phyloP scores from a whole-genome alignment of 2,797 vertebrate genomes.

The Bradypodion pumilum region DNA sequence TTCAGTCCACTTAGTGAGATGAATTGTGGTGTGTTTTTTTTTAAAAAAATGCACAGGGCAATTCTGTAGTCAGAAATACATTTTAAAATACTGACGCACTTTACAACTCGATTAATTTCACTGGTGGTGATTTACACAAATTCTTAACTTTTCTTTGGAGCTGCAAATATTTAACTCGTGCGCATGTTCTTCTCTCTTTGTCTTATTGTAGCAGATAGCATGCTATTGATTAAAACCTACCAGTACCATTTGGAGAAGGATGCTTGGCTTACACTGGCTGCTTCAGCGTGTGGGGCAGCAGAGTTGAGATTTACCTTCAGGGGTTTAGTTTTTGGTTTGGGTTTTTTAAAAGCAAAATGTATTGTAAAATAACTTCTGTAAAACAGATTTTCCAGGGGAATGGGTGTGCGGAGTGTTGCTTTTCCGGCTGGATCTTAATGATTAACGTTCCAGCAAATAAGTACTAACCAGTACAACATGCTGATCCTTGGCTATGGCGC shows the following conservation, averaged over 20 bases:
- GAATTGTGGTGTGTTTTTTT: no score
- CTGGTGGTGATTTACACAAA: not conserved
- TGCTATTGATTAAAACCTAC: not conserved
- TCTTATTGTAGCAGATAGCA: not conserved
- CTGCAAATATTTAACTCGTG: not conserved
- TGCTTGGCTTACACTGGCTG: no score
- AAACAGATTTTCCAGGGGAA: slow-evolving; percentile 42
- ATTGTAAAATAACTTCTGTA: slow-evolving; percentile 51
- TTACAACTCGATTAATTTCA: not conserved
- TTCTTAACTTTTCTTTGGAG: not conserved
- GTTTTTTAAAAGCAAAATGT: slow-evolving; percentile 36
- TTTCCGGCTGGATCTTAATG: not conserved
- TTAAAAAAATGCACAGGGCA: no score
- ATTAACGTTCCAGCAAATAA: not conserved
- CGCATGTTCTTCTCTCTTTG: not conserved
- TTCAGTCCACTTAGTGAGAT: slow-evolving; percentile 18
- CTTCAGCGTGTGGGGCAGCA: slow-evolving; percentile 36
- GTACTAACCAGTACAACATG: not conserved
- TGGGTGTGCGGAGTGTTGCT: slow-evolving; percentile 29
- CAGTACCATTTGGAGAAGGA: not conserved
- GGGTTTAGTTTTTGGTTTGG: slow-evolving; percentile 54
- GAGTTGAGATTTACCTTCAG: slow-evolving; percentile 24
- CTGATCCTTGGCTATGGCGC: not conserved
- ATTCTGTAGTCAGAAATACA: slow-evolving; percentile 19
- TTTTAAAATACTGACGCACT: not conserved